Percentiles rank a stretch among this genome's conserved stretches.
These are phyloP conservation scores for Sminthopsis crassicaudata DNA, from an alignment of 2,113 vertebrate genomes.

Conservation along the genomic window DNA sequence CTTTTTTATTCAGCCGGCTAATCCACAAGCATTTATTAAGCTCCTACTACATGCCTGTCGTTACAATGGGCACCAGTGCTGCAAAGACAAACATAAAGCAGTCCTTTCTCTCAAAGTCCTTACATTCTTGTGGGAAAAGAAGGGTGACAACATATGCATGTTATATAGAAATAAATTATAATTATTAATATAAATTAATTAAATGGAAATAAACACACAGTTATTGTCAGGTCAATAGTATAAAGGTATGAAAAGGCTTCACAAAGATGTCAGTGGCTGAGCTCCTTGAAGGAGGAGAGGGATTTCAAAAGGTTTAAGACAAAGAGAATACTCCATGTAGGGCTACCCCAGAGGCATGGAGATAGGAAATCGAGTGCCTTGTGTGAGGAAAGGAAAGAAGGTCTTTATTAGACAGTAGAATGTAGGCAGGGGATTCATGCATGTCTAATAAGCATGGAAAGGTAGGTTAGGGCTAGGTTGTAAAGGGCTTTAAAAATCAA, in stretches of 20 bases:
- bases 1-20: background rate
- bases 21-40: background rate
- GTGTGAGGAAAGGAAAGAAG: background rate
- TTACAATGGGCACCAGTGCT: background rate
- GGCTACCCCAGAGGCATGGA: background rate
- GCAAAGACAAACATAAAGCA: background rate
- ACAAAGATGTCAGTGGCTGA: no score
- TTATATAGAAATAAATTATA: background rate
- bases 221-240: background rate
- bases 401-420: background rate
- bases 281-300: background rate
- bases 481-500: background rate
- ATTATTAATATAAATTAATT: background rate
- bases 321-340: background rate
- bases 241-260: background rate
- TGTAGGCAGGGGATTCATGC: background rate
- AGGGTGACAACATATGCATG: background rate
- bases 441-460: background rate
- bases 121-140: background rate
- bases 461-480: background rate
- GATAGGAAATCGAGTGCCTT: background rate
- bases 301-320: background rate
- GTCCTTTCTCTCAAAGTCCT: background rate
- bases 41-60: background rate
- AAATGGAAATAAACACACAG: background rate